Conservation (phyloP, 2,888 invertebrate genomes). For the Oxystoma pomonae region DNA sequence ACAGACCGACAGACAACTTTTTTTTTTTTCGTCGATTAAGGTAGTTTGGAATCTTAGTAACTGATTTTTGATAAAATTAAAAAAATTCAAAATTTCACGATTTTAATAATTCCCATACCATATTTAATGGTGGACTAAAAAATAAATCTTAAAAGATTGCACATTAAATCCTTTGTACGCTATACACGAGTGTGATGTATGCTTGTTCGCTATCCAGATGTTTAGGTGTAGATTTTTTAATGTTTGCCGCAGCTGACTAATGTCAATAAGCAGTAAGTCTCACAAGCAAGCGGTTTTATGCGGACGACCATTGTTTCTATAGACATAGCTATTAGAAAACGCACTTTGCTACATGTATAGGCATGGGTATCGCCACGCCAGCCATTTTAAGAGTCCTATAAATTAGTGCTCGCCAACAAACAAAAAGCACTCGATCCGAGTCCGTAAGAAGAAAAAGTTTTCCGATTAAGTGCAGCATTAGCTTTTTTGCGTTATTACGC, state of each 20-base stretch:
- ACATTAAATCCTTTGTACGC: too few species aligned
- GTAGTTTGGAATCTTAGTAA: too few species aligned
- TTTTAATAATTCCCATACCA: too few species aligned
- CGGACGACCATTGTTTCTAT: not conserved
- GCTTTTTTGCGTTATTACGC: constrained; percentile 20
- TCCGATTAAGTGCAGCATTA: constrained; percentile 24
- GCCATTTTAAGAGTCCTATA: constrained; percentile 4
- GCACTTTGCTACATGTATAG: not conserved
- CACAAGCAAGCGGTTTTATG: not conserved
- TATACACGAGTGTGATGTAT: too few species aligned
- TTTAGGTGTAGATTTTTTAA: not conserved
- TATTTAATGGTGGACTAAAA: too few species aligned
- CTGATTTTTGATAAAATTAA: too few species aligned
- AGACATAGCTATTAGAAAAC: not conserved
- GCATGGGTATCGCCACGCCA: not conserved
- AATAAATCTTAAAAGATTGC: too few species aligned
- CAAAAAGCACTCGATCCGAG: not conserved
- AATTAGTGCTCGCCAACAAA: not conserved
- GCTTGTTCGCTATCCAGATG: not conserved
- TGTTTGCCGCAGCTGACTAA: not conserved
- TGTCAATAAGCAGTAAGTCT: not conserved
- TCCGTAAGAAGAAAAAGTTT: constrained; percentile 18
- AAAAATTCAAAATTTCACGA: too few species aligned
- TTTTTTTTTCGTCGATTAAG: too few species aligned
- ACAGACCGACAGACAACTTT: too few species aligned